Percentiles rank a stretch among this genome's conserved stretches.
Conservation (phyloP, 2,888 invertebrate species). For the Trimorus sp. region DNA sequence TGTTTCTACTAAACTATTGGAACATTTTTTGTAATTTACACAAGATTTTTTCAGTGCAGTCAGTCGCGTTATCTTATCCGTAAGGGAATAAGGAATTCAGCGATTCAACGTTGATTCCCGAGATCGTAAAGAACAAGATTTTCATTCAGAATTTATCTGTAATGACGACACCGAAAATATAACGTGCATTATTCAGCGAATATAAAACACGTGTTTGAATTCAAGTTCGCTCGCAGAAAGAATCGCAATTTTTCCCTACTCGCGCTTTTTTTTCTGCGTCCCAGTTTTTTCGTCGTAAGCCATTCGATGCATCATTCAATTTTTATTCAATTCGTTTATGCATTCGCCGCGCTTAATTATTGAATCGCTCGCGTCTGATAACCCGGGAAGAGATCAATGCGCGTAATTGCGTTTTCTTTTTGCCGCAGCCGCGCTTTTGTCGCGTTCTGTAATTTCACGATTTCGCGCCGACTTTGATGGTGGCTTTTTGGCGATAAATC, state of each 20-base stretch:
- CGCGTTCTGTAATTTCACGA: too few species aligned
- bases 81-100: conserved; percentile 39
- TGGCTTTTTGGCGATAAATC: too few species aligned
- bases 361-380: conserved; percentile 12
- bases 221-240: conserved; percentile 18
- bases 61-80: conserved; percentile 46
- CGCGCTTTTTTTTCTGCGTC: not conserved
- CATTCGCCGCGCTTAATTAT: conserved; percentile 13
- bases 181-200: conserved; percentile 35
- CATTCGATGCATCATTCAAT: conserved; percentile 8
- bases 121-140: conserved; percentile 45
- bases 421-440: not conserved
- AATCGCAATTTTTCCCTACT: not conserved
- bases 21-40: too few species aligned
- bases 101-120: conserved; percentile 41
- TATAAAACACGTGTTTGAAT: conserved; percentile 33
- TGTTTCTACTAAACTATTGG: too few species aligned
- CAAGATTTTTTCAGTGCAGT: conserved; percentile 37
- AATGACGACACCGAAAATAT: conserved; percentile 36
- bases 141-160: conserved; percentile 44
- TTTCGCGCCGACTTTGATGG: too few species aligned
- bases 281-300: not conserved
- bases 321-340: conserved; percentile 29
- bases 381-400: not conserved
- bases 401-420: conserved; percentile 2